phyloP scores from a whole-genome alignment of 2,113 vertebrate genomes.

The Eleginops maclovinus region DNA sequence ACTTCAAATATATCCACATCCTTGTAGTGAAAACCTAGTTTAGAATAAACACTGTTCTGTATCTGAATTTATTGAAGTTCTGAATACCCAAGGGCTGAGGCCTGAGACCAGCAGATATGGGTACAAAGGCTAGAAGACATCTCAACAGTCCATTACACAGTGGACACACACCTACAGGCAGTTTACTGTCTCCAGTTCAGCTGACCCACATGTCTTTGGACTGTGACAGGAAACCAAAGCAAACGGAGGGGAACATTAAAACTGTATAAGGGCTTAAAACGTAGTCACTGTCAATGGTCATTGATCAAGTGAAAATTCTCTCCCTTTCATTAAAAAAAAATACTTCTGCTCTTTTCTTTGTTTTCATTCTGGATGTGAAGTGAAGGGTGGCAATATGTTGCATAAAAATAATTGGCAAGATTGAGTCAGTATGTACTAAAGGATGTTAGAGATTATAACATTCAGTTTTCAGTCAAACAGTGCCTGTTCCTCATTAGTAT shows the following conservation, averaged over 20 bases:
- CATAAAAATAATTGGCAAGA: neutral
- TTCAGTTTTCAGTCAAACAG: neutral
- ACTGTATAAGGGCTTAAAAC: neutral
- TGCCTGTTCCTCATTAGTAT: conserved; percentile 21
- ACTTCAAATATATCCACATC: no score
- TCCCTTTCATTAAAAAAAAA: no score
- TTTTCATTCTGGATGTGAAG: neutral
- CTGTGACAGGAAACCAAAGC: conserved; percentile 21
- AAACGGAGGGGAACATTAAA: neutral
- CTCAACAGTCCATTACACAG: conserved; percentile 22
- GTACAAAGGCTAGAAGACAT: conserved; percentile 2
- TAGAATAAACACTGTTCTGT: neutral
- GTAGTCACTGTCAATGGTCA: no score
- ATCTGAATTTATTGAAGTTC: neutral
- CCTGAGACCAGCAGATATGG: neutral
- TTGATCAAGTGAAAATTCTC: no score
- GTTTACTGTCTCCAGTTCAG: neutral
- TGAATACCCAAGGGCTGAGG: neutral
- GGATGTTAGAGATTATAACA: neutral
- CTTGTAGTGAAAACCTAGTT: no score
- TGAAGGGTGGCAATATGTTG: neutral
- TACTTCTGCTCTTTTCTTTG: no score
- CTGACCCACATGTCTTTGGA: neutral
- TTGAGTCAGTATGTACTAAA: neutral
- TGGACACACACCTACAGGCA: conserved; percentile 31